phyloP scores from a whole-genome alignment of 2,888 invertebrate species.

The Parascotia fuliginaria region DNA sequence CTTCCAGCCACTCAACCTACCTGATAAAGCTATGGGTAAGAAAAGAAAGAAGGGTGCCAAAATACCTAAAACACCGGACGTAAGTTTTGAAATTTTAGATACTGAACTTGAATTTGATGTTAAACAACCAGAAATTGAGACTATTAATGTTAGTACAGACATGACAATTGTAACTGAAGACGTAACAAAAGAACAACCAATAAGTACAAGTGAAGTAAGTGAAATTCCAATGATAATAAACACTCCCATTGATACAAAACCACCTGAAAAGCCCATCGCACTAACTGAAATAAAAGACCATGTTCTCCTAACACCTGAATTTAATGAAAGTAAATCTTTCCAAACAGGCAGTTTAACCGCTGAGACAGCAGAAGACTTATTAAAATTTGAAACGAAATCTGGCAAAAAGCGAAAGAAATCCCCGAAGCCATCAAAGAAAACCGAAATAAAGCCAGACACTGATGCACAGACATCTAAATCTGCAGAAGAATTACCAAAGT shows the following conservation, averaged over 20 bases:
- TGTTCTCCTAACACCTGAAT: constrained; percentile 30
- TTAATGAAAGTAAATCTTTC: constrained; percentile 17
- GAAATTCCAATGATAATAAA: constrained; percentile 10
- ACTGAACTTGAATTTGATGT: constrained; percentile 12
- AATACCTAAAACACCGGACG: constrained; percentile 29
- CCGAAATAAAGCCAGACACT: constrained; percentile 16
- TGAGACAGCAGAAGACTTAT: constrained; percentile 28
- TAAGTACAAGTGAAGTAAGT: constrained; percentile 12
- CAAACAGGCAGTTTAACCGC: constrained; percentile 15
- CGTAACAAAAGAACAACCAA: constrained; percentile 19
- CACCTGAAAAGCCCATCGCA: background rate
- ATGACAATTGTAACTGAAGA: constrained; percentile 22
- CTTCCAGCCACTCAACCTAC: constrained; percentile 27
- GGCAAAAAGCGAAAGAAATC: constrained; percentile 57
- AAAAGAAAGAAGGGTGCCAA: constrained; percentile 52
- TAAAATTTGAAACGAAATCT: constrained; percentile 38
- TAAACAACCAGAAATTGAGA: constrained; percentile 1
- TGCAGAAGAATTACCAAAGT: background rate
- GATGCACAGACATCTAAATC: constrained; percentile 11
- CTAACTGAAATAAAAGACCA: constrained; percentile 17
- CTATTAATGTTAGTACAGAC: constrained; percentile 11
- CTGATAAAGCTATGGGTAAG: constrained; percentile 43
- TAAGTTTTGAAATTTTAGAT: constrained; percentile 18
- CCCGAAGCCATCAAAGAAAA: constrained; percentile 36
- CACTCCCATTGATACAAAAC: constrained; percentile 7